Base-by-base conservation (phyloP, 2,797 vertebrate species). In the Hapalemur alaotrensis region DNA sequence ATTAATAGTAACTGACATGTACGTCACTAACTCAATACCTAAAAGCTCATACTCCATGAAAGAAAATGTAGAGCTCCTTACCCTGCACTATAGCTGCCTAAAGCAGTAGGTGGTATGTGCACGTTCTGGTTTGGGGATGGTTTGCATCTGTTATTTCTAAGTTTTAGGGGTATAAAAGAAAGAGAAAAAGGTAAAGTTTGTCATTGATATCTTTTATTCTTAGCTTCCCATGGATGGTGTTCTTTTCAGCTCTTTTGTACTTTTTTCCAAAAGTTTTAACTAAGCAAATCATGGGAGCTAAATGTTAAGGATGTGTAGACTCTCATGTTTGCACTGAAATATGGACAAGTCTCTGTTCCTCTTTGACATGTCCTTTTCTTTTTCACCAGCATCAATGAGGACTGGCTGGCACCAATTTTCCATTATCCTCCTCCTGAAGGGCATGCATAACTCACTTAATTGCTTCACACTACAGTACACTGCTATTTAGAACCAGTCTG, bases 381-480 rank as follows among this genome's bases (percentile, higher is more conserved):
- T 15, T 43, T 96, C 6, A 23, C 75, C 88, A 84, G 41, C 23
- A 28, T 72, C 83, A 70, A 14, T 50, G 85, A 92, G 15, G 61
- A 13, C 67, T 86, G 43, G 69, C 0, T 17, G 93, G 65, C 89
- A 25, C 46, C 48, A 52, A 2, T 61, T 94, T 80, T 69, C 84
- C 89, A 92, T 95, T 96, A 32, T 73, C 67, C 23, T 93, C 96
- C 73, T 97, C 82, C 95, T 95, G 82, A 98, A 98, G 96, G 92
- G 83, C 81, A 92, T 5, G 30, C 97, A 85, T 92, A 98, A 95
- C 91, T 96, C 92, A 94, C 67, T 97, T 98, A 98, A 98, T 98
- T 98, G 95, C 85, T 98, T 98, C 98, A 97, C 70, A 97, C 91
- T 97, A 95, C 63, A 97, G 87, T 94, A 97, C 85, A 61, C 90